Conservation (phyloP, 2,797 vertebrate species). For the Alauda arvensis region DNA sequence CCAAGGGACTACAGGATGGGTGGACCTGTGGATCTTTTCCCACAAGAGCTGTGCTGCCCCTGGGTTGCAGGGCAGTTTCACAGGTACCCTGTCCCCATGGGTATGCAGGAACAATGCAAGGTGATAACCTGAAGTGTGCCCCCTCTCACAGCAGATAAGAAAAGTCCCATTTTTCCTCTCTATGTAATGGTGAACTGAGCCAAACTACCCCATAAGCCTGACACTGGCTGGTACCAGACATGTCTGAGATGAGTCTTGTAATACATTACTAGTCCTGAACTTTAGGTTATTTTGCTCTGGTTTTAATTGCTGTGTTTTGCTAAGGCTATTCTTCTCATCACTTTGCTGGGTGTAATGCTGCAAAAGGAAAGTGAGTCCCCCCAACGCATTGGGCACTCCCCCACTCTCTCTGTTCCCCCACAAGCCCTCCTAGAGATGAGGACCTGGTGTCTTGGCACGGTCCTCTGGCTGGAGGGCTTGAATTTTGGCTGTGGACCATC, state of each 20-base stretch:
- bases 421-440: neutral
- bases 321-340: neutral
- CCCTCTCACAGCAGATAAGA: neutral
- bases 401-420: neutral
- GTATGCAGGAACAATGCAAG: neutral
- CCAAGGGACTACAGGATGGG: neutral
- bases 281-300: neutral
- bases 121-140: neutral
- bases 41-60: neutral
- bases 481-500: conserved; percentile 29
- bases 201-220: neutral
- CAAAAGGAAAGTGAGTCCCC: neutral
- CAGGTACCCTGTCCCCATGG: neutral
- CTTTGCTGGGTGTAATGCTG: neutral
- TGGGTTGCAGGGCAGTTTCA: neutral
- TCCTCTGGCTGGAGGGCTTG: conserved; percentile 3
- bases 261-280: neutral
- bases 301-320: neutral
- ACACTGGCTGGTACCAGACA: neutral
- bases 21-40: neutral
- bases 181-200: neutral
- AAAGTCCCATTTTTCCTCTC: neutral
- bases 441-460: neutral
- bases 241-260: neutral
- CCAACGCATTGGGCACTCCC: accelerated